Conservation (phyloP, 2,888 invertebrate genomes). For the Campoplex capitator region DNA sequence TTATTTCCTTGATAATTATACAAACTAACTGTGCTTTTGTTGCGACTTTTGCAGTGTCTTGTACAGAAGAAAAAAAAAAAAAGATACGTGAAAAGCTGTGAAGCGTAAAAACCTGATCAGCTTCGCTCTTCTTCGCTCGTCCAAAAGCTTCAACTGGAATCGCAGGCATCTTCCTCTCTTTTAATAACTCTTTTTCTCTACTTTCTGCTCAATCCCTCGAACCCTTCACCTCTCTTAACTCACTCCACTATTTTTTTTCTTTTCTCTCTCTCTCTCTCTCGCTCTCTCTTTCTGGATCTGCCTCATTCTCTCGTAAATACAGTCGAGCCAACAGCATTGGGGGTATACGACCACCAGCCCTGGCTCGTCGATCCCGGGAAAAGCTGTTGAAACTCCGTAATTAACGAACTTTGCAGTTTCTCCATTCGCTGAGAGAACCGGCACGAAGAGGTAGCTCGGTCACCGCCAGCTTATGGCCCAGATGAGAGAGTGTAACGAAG, state of each 20-base stretch:
- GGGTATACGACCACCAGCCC: constrained; percentile 25
- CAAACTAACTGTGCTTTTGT: neutral
- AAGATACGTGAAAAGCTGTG: constrained; percentile 31
- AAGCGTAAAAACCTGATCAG: constrained; percentile 58
- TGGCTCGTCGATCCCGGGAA: constrained; percentile 65
- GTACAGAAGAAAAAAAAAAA: neutral
- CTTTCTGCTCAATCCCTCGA: constrained; percentile 38
- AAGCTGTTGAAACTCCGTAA: constrained; percentile 76
- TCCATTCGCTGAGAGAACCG: constrained; percentile 68
- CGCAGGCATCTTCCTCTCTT: constrained; percentile 43
- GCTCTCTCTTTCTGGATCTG: constrained; percentile 16
- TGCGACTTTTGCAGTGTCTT: constrained; percentile 20
- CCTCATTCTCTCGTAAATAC: constrained; percentile 20
- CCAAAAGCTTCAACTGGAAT: constrained; percentile 34
- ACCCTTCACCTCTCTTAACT: constrained; percentile 56
- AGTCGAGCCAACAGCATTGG: constrained; percentile 37
- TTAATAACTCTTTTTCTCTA: constrained; percentile 18
- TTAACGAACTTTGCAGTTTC: constrained; percentile 78
- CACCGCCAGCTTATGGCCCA: constrained; percentile 41
- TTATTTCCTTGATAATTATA: neutral
- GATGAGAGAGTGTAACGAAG: constrained; percentile 49
- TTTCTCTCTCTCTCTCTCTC: constrained; percentile 20
- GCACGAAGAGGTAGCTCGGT: constrained; percentile 42
- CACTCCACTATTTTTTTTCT: constrained; percentile 28
- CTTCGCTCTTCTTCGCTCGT: constrained; percentile 46